phyloP scores from a whole-genome alignment of 2,888 invertebrate species.

The Geotrupes spiniger region DNA sequence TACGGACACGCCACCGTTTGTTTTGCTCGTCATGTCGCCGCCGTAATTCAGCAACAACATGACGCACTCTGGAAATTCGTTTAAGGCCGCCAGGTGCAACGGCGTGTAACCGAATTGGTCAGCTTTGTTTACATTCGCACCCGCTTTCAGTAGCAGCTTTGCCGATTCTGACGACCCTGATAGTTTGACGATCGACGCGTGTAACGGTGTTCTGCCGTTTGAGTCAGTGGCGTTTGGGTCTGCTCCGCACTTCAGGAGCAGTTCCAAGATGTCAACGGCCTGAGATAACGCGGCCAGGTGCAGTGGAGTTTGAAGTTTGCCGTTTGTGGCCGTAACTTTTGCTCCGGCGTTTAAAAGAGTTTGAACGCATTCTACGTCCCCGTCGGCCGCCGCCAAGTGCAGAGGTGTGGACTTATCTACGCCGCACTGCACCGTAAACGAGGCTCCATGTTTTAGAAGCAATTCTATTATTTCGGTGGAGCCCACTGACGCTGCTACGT shows the following conservation, averaged over 20 bases:
- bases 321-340: constrained; percentile 70
- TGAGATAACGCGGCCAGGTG: constrained; percentile 81
- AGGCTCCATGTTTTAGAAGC: constrained; percentile 74
- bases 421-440: constrained; percentile 70
- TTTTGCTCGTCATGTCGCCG: constrained; percentile 72
- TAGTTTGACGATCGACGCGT: constrained; percentile 75
- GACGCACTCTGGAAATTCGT: constrained; percentile 78
- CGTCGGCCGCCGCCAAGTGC: constrained; percentile 86
- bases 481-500: constrained; percentile 76
- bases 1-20: constrained; percentile 77
- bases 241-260: constrained; percentile 60
- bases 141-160: constrained; percentile 69
- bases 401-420: constrained; percentile 72
- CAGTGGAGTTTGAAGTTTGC: constrained; percentile 75
- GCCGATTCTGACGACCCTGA: constrained; percentile 70
- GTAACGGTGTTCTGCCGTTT: constrained; percentile 76
- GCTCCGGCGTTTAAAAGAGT: constrained; percentile 73
- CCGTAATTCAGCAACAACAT: constrained; percentile 68
- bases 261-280: constrained; percentile 72
- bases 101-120: constrained; percentile 78
- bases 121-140: constrained; percentile 74
- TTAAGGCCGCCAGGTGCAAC: constrained; percentile 83
- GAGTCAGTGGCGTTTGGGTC: constrained; percentile 61
- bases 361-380: constrained; percentile 73
- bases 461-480: constrained; percentile 67